Base-by-base conservation (phyloP, 2,888 invertebrate genomes). In the Linnaemya vulpina region DNA sequence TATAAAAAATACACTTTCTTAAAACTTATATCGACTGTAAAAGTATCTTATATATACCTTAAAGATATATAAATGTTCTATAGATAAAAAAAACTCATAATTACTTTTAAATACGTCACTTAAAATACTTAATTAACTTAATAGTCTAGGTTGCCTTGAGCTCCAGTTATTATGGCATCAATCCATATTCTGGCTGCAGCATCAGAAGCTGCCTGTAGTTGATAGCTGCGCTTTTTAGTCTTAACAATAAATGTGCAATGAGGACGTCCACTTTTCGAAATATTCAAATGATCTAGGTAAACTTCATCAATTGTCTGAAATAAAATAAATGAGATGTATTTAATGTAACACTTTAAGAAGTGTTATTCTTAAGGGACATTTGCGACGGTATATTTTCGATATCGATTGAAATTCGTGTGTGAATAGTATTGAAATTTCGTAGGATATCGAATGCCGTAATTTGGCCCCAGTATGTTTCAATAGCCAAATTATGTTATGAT, bases 161-260 rank as follows among this genome's bases (percentile, higher is more conserved):
- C 92, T 87, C 92, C 92, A 20, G 92, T 92, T 87, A 92, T 92
- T 63, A 92, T 92, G 87, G 92, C 93, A 93, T 99, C 99, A 75
- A 99, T 97, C 99, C 99, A 99, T 89, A 99, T 97, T 87, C 98
- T 93, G 93, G 98, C 98, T 0, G 98, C 97, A 91, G 98, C 98
- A 9, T 98, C 96, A 1, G 97, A 97, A 0, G 98, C 97, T 10
- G 98, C 98, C 95, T 98, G 97, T 53, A 99, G 93, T 92, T 97
- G 97, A 92, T 97, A 98, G 70, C 96, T 95, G 75, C 98, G 94
- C 88, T 97, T 97, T 87, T 96, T 95, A 0, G 98, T 98, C 93
- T 98, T 98, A 81, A 99, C 96, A 89, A 98, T 97, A 92, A 99
- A 98, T 3, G 98, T 98, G 84, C 98, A 94, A 83, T 97, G 96